A percentile compares a stretch with the other conserved stretches of the same genome.
Evolutionary conservation across 2,113 vertebrate species (phyloP).

Genomic region (Conger conger): DNA sequence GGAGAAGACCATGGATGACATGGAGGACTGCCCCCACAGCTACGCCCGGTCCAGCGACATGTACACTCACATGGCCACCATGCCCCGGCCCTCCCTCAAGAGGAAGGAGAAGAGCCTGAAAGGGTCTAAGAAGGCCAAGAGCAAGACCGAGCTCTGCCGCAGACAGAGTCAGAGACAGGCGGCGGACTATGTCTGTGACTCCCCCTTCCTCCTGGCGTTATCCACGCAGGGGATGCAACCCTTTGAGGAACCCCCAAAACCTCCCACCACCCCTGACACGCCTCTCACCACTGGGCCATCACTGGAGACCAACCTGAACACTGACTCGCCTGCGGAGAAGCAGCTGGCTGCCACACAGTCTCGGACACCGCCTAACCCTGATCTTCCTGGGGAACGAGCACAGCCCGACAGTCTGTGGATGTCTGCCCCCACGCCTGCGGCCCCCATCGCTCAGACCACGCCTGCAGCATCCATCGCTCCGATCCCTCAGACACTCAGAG

Average conservation of each 20-base stretch:
- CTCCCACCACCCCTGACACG: not conserved
- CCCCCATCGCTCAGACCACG: too few relatives aligned
- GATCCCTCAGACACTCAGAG: too few relatives aligned
- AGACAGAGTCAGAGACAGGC: constrained; percentile 54
- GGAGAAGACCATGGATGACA: constrained; percentile 73
- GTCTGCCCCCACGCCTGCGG: not conserved
- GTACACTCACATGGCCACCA: constrained; percentile 91
- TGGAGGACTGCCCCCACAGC: constrained; percentile 70
- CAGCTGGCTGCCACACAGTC: not conserved
- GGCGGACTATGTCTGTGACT: constrained; percentile 27
- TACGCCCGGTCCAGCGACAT: constrained; percentile 84
- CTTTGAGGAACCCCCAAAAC: not conserved
- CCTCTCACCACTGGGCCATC: not conserved
- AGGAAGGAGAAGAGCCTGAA: constrained; percentile 55
- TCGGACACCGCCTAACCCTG: not conserved
- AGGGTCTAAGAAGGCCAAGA: constrained; percentile 10
- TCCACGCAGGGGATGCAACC: constrained; percentile 14
- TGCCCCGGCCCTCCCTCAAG: constrained; percentile 72
- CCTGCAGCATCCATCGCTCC: not conserved
- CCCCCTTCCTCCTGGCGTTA: constrained; percentile 2
- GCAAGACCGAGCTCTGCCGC: constrained; percentile 32
- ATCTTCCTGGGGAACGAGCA: not conserved
- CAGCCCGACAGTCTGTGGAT: not conserved
- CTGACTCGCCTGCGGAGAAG: not conserved
- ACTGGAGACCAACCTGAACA: not conserved